phyloP scores from a whole-genome alignment of 2,797 vertebrate genomes.

The Cetoscarus ocellatus region DNA sequence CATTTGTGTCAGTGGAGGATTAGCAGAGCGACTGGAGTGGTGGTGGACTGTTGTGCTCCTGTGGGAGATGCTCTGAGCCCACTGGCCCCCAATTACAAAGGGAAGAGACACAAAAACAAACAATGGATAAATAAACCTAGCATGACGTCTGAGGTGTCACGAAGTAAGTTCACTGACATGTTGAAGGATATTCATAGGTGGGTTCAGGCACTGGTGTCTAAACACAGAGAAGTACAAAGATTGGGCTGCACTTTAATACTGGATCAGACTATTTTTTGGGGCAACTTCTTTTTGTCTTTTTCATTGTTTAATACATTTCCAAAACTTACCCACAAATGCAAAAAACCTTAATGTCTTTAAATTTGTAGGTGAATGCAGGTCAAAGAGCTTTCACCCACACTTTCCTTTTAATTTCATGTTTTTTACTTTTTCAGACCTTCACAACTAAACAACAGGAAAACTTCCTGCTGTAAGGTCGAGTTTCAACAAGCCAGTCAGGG shows the following conservation, averaged over 20 bases:
- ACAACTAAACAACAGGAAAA: neutral
- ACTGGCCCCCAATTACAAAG: constrained; percentile 1
- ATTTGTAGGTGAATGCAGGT: too few species aligned
- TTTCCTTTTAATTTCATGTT: too few species aligned
- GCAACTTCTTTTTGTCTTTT: too few species aligned
- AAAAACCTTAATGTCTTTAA: too few species aligned
- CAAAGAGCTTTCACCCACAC: too few species aligned
- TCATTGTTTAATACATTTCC: too few species aligned
- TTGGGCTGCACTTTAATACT: neutral
- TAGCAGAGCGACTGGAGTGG: constrained; percentile 56
- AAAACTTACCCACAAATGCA: too few species aligned
- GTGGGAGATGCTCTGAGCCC: constrained; percentile 40
- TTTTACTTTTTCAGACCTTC: neutral
- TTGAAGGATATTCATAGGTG: neutral
- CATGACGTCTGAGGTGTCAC: constrained; percentile 39
- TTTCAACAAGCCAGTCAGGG: too few species aligned
- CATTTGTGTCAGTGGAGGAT: constrained; percentile 73
- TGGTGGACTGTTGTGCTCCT: constrained; percentile 54
- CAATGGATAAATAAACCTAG: constrained; percentile 23
- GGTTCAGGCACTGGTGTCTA: neutral
- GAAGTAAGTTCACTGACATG: constrained; percentile 39
- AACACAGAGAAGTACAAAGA: neutral
- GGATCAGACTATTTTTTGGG: neutral
- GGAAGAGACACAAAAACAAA: constrained; percentile 32
- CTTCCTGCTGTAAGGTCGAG: too few species aligned